Evolutionary conservation across 2,888 invertebrate genomes (phyloP).

Genomic region (Dryobotodes eremita): DNA sequence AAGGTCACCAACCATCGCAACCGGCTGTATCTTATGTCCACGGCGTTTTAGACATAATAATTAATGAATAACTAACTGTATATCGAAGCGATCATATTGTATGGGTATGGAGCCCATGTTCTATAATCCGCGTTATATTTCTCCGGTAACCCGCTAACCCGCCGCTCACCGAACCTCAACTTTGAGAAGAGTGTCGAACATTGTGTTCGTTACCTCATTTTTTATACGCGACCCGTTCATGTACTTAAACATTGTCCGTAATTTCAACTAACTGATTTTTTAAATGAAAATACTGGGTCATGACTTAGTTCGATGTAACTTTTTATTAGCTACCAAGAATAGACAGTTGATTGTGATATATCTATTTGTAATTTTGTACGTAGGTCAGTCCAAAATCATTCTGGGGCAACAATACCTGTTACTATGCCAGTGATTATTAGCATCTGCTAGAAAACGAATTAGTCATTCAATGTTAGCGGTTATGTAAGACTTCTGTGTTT

Average conservation of each 20-base stretch:
- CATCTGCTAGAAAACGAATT: neutral
- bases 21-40: neutral
- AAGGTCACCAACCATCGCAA: slow-evolving; percentile 20
- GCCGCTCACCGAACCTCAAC: slow-evolving; percentile 66
- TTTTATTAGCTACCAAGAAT: slow-evolving; percentile 38
- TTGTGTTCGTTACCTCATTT: slow-evolving; percentile 83
- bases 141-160: slow-evolving; percentile 82
- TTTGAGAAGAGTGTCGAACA: slow-evolving; percentile 71
- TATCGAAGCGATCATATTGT: neutral
- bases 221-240: slow-evolving; percentile 70
- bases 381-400: slow-evolving; percentile 1
- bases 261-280: slow-evolving; percentile 65
- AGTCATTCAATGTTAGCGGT: slow-evolving; percentile 11
- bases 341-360: slow-evolving; percentile 21
- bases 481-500: slow-evolving; percentile 21
- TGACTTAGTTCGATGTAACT: slow-evolving; percentile 65
- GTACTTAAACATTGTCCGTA: slow-evolving; percentile 70
- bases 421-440: slow-evolving; percentile 5
- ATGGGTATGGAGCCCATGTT: slow-evolving; percentile 40
- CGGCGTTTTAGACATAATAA: slow-evolving; percentile 8
- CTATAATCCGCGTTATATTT: slow-evolving; percentile 60
- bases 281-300: slow-evolving; percentile 65
- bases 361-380: slow-evolving; percentile 19
- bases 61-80: slow-evolving; percentile 25
- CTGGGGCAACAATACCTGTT: neutral